Evolutionary conservation across 2,113 vertebrate genomes (phyloP).

Genomic region (Alosa alosa): DNA sequence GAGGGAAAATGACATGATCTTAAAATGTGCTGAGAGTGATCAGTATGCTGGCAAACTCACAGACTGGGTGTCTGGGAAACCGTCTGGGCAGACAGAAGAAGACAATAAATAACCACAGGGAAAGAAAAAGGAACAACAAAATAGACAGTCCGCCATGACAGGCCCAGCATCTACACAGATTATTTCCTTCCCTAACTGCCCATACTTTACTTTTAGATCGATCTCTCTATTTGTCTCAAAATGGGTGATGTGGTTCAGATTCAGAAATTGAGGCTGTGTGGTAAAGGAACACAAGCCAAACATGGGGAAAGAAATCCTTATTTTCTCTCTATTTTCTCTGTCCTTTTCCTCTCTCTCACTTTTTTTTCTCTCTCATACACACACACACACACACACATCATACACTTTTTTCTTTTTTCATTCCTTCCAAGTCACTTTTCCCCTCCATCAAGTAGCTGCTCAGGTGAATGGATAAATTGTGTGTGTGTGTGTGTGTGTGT

Average conservation of each 20-base stretch:
- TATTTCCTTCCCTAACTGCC: neutral
- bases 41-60: slow-evolving; percentile 2
- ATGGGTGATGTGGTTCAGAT: neutral
- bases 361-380: neutral
- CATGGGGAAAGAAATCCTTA: neutral
- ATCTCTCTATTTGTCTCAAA: neutral
- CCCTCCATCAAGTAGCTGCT: neutral
- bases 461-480: slow-evolving; percentile 1
- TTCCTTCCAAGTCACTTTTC: neutral
- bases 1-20: slow-evolving; percentile 34
- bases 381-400: too few species aligned
- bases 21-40: slow-evolving; percentile 11
- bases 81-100: neutral
- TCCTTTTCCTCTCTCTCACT: neutral
- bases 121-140: slow-evolving; percentile 47
- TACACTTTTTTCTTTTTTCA: neutral
- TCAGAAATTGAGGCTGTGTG: neutral
- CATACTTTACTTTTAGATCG: neutral
- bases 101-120: slow-evolving; percentile 45
- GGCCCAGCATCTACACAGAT: neutral
- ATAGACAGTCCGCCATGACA: neutral
- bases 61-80: neutral
- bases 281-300: neutral
- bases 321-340: neutral
- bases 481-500: neutral